A percentile compares a stretch with the other conserved stretches of the same genome.
These are phyloP conservation scores for Siniperca undulata DNA, from an alignment of 2,797 vertebrate genomes.

Conservation along the genomic window DNA sequence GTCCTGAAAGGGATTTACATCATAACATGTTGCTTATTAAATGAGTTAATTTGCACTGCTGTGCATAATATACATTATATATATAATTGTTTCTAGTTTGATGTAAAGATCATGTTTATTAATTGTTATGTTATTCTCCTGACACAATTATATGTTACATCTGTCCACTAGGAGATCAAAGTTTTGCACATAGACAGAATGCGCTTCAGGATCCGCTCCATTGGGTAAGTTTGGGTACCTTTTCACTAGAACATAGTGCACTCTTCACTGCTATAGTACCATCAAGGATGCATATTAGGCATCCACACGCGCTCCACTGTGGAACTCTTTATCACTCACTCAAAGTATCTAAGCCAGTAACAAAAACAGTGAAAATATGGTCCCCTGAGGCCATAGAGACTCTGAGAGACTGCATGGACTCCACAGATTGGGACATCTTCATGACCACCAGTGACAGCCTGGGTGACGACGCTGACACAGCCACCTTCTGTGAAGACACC, in stretches of 20 bases:
- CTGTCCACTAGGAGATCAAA: constrained; percentile 91
- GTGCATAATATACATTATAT: neutral
- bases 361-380: no score
- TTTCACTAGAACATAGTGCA: neutral
- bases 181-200: constrained; percentile 91
- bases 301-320: no score
- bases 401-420: no score
- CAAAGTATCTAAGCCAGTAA: no score
- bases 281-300: no score
- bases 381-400: no score
- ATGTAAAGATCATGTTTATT: neutral
- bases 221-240: constrained; percentile 89
- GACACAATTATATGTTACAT: constrained; percentile 1
- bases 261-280: no score
- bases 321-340: no score
- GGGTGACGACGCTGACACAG: no score
- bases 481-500: no score
- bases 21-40: neutral
- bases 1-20: neutral
- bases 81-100: neutral
- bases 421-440: no score
- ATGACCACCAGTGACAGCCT: no score
- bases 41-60: neutral
- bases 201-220: constrained; percentile 92
- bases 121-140: neutral